Evolutionary conservation across 2,797 vertebrate genomes (phyloP), one percentile per base, ranked within the genome.

Genomic region (Anabacerthia variegaticeps): DNA sequence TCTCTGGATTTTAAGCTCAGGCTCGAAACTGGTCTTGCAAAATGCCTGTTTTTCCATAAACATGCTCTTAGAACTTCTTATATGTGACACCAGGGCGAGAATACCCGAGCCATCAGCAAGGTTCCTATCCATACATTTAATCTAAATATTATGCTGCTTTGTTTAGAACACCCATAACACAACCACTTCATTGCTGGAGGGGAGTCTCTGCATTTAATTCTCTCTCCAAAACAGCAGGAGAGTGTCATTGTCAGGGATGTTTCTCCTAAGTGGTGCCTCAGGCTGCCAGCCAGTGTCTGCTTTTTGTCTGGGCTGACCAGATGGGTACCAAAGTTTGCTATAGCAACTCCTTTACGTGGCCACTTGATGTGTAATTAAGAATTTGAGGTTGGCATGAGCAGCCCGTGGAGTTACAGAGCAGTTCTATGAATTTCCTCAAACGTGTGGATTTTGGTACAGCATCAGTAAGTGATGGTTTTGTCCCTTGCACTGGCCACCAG

Each of bases 1-100:
- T 55, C 95, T 85, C 88, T 96, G 90, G 52, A 59, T 91, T 97
- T 97, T 85, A 84, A 88, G 43, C 66, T 81, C 58, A 32, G 72
- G 55, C 69, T 89, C 63, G 80, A 51, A 77, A 87, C 49, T 19
- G 14, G 15, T 63, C 37, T 20, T 72, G 58, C 49, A 89, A 89
- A 74, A 36, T 17, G 75, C 32, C 26, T 54, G 9, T 43, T 92
- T 89, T 76, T 48, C 36, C 27, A 46, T 41, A 59, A 93, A 68
- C 7, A 6, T 37, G 18, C n/a, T 67, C 52, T 6, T 30, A 36
- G 46, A 37, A 7, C 32, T 55, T 19, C 36, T 49, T 30, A 16
- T 3, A 0, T 28, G 34, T 37, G 71, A 44, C 21, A n/a, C 10
- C 34, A 32, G 19, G 15, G 22, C 37, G 34, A 43, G 44, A 65